Evolutionary conservation across 2,113 vertebrate species (phyloP).

Genomic region (Cnemophilus loriae): DNA sequence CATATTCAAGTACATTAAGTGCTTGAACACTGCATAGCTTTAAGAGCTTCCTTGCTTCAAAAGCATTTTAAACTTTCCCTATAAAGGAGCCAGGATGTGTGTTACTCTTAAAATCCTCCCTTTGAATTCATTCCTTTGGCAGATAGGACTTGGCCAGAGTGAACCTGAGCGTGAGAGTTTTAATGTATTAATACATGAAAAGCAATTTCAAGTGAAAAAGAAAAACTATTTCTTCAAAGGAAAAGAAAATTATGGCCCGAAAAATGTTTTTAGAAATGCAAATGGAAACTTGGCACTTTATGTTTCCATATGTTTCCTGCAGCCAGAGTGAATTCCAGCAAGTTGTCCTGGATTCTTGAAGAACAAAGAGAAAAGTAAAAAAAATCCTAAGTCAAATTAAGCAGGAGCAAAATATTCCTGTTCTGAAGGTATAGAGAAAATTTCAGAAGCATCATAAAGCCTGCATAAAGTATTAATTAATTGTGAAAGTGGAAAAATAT

Average conservation of each 20-base stretch:
- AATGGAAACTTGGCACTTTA: neutral
- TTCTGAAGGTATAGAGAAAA: neutral
- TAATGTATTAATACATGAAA: neutral
- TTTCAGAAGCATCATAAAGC: neutral
- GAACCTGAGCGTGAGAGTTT: neutral
- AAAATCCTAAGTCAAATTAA: neutral
- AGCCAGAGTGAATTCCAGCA: neutral
- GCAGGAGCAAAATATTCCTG: neutral
- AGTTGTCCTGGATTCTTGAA: neutral
- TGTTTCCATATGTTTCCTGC: neutral
- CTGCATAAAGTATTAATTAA: neutral
- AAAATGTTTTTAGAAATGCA: slow-evolving; percentile 18
- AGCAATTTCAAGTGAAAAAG: neutral
- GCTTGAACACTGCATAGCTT: neutral
- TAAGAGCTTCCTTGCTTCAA: neutral
- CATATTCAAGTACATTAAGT: neutral
- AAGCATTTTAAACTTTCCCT: neutral
- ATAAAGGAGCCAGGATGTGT: neutral
- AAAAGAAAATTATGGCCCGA: neutral
- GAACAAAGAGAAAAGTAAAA: neutral
- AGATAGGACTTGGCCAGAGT: neutral
- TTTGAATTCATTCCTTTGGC: slow-evolving; percentile 4
- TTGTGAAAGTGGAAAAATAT: neutral
- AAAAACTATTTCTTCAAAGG: neutral
- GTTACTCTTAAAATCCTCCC: neutral